Conservation (phyloP, 1,140 invertebrate species). For the Drosophila auraria region DNA sequence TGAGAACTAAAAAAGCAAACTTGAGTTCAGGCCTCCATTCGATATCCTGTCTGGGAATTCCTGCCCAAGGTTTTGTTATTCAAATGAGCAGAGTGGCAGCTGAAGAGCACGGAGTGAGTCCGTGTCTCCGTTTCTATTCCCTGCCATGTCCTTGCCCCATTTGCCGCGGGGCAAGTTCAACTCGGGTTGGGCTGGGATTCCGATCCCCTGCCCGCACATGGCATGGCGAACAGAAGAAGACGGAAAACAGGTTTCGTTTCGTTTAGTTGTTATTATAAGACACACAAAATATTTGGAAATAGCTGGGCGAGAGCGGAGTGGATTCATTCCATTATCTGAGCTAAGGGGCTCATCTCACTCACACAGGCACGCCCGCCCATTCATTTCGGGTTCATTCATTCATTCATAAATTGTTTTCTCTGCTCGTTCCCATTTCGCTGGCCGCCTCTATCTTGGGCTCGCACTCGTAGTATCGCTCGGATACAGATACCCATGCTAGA, state of each 20-base stretch:
- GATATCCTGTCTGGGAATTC: slow-evolving; percentile 65
- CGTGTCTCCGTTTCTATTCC: not conserved
- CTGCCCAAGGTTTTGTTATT: slow-evolving; percentile 58
- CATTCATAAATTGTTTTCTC: slow-evolving; percentile 70
- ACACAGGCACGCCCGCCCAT: slow-evolving; percentile 29
- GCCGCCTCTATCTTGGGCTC: slow-evolving; percentile 54
- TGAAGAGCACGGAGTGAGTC: slow-evolving; percentile 34
- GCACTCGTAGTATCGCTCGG: slow-evolving; percentile 54
- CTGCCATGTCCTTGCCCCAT: slow-evolving; percentile 71
- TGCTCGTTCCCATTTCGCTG: slow-evolving; percentile 52
- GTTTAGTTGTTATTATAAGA: slow-evolving; percentile 47
- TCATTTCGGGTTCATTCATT: slow-evolving; percentile 47
- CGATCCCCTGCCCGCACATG: not conserved
- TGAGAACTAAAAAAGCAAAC: slow-evolving; percentile 6
- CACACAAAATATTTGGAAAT: slow-evolving; percentile 36
- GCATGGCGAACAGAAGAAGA: not conserved
- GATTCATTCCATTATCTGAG: slow-evolving; percentile 64
- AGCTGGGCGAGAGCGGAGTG: slow-evolving; percentile 27
- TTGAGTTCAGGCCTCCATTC: slow-evolving; percentile 39
- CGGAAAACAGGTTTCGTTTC: slow-evolving; percentile 64
- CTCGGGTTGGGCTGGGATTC: slow-evolving; percentile 26
- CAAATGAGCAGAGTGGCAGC: slow-evolving; percentile 67
- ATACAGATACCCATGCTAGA: slow-evolving; percentile 44
- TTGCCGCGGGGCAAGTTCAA: slow-evolving; percentile 73
- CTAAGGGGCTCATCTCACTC: slow-evolving; percentile 58